Percentiles rank a stretch among this genome's conserved stretches.
phyloP scores from a whole-genome alignment of 1,140 invertebrate genomes.

The Heliconius himera region DNA sequence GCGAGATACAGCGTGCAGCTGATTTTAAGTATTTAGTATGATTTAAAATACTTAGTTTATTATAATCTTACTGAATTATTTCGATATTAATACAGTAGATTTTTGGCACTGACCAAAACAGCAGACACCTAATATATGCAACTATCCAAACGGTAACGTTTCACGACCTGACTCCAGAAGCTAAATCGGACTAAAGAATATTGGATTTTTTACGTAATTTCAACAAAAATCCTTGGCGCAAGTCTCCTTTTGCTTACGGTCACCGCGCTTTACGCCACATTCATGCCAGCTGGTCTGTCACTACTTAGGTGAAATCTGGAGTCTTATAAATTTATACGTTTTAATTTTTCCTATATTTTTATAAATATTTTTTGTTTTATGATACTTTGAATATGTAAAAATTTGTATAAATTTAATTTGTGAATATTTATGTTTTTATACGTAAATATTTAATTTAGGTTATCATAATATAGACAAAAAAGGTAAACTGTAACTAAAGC shows the following conservation, averaged over 20 bases:
- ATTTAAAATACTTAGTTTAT: no score
- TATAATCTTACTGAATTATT: neutral
- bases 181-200: slow-evolving; percentile 34
- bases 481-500: no score
- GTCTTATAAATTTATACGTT: neutral
- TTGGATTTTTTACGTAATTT: slow-evolving; percentile 42
- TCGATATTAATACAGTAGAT: neutral
- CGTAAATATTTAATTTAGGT: no score
- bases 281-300: slow-evolving; percentile 26
- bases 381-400: neutral
- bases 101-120: slow-evolving; percentile 2
- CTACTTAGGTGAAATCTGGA: neutral
- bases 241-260: slow-evolving; percentile 38
- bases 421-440: neutral
- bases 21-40: no score
- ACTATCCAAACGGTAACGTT: slow-evolving; percentile 5
- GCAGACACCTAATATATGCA: slow-evolving; percentile 6
- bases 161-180: slow-evolving; percentile 18
- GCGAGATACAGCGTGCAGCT: no score
- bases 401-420: neutral
- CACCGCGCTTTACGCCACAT: slow-evolving; percentile 39
- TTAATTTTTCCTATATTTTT: neutral
- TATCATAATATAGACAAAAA: no score
- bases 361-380: neutral
- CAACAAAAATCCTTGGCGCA: slow-evolving; percentile 37